Base-by-base conservation (phyloP, 2,113 vertebrate species). In the Abramis brama region DNA sequence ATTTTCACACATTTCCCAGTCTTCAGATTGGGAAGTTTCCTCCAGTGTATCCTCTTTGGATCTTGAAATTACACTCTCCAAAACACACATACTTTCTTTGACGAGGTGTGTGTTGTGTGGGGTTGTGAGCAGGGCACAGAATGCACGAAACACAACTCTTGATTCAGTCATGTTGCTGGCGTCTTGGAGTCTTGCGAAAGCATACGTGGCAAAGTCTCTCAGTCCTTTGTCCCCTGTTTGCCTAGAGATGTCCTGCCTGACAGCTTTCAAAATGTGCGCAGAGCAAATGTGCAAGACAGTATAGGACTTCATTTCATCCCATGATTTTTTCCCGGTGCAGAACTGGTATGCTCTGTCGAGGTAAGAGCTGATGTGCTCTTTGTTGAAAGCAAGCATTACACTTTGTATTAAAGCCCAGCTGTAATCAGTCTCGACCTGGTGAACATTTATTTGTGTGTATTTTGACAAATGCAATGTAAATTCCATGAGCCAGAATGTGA, bases 401-500 rank as follows among this genome's bases (percentile, higher is more conserved):
- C 82, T 75, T 70, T 33, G 66, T 6, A 86, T 59, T 83, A 74
- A 17, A 66, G 87, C 83, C 70, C 86, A 85, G 47, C 83, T 85
- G 64, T 85, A 88, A 33, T 86, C 79, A 15, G 84, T 88, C 17
- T 88, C 71, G 6, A 79, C 33, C 23, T 78, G 79, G 39, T 77
- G 75, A 33, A 52, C 17, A 0, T 30, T 8, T 12, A 81, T 3
- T 11, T 52, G 45, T 12, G 87, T 86, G 71, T 50, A 82, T 17
- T 86, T 50, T 5, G 50, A 85, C 33, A 88, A 52, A 15, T 83
- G 45, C 27, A 1, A 1, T 4, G 73, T 19, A 6, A 88, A 88
- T 59, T 85, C 62, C 88, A 89, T 85, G 0, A 91, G 33, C 77
- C 85, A 86, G 30, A 66, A 88, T 78, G 87, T 66, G 33, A 86